Evolutionary conservation across 2,113 vertebrate species (phyloP), one percentile per base, ranked within the genome.

Genomic region (Sander vitreus): DNA sequence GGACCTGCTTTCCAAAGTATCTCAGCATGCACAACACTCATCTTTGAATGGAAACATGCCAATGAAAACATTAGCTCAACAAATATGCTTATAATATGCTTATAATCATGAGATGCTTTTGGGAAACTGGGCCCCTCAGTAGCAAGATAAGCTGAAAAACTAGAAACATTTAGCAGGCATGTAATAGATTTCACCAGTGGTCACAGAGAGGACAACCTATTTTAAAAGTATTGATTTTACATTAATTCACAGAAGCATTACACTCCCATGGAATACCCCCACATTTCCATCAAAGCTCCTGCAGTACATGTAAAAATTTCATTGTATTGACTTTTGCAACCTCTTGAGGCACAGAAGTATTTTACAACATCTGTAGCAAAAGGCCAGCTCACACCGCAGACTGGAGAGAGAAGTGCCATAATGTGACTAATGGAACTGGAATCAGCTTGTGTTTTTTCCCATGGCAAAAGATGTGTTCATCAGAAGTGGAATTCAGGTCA

Each of bases 11-110:
- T 87, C 79, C 82, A 86, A 88, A 87, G 78, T 73, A 76, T 89
- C 89, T 83, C 88, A 81, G 88, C 88, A 78, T 87, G 83, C 81
- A 54, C 76, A 82, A 87, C 81, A 72, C 84, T 78, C 82, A 83
- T 93, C 83, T 70, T 81, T 67, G 63, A 73, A 89, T 91, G 91
- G 90, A 93, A 83, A 83, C 77, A 63, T 64, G 88, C 85, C 84
- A 91, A 15, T 83, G 88, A 84, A 87, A 88, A 92, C 85, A 91
- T 91, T 88, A 93, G 87, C 86, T 60, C 84, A 91, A 91, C 87
- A 92, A 90, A 91, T 90, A 77, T 73, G 85, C 87, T 85, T 83
- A 71, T 83, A 90, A 91, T 90, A 77, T 73, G 85, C 87, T 85
- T 83, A 71, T 83, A 80, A 91, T 80, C 82, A 80, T 69, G 58